Evolutionary conservation across 2,113 vertebrate species (phyloP), one percentile per base, ranked within the genome.

Genomic region (Prolemur simus): DNA sequence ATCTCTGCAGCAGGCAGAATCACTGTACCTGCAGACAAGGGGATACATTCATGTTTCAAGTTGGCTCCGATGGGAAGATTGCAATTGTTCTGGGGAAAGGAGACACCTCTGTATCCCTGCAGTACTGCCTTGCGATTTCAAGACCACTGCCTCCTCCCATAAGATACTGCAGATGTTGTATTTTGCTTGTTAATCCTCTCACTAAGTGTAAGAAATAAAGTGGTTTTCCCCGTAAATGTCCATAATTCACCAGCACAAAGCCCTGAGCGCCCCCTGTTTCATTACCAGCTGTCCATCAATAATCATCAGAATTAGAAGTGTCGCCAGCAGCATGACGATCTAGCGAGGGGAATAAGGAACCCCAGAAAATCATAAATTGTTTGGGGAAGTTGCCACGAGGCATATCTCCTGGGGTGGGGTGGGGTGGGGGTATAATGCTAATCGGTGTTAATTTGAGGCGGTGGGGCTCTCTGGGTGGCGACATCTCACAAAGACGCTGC

Each of bases 151-250:
- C 84, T 63, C 76, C 58, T 69, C 77, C 64, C 2, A 0, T 6
- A 37, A 56, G 76, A 85, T 25, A 42, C 87, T 90, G 81, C 74
- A 45, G 45, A 87, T 64, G 78, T 32, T 66, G 69, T 20, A 21
- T n/a, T 76, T 66, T 78, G 90, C 69, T 52, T 42, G 74, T 54
- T 82, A 87, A 76, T 68, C 85, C 58, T 73, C 89, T 88, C 27
- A 45, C 56, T 56, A 54, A 64, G 68, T 39, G 49, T 45, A 49
- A 77, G 69, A 95, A 64, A 88, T 63, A 47, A 80, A 88, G 81
- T 89, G 90, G 54, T 37, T 89, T 80, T 47, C 17, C 68, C 90
- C 1, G 7, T 45, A 80, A 88, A 88, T 49, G 90, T 45, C 78
- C 32, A 13, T 52, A 42, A 66, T 88, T 82, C 74, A 91, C 73